These are phyloP conservation scores for Ischnus inquisitorius DNA, from an alignment of 2,888 invertebrate genomes.

Conservation along the genomic window DNA sequence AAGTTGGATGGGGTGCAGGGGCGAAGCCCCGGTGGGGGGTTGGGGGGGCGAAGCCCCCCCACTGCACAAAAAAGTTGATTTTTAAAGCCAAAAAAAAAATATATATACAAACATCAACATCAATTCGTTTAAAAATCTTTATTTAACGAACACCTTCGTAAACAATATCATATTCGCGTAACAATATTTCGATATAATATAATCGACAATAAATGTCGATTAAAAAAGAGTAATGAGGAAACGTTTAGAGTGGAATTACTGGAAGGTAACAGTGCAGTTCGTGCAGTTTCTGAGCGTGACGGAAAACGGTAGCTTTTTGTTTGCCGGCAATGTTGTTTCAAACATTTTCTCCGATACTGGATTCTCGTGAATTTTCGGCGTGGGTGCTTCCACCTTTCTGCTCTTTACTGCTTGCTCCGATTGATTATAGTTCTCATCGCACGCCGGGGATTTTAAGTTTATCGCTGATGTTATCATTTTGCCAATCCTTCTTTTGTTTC, in stretches of 20 bases:
- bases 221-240: neutral
- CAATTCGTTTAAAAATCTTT: neutral
- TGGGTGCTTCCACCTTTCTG: constrained; percentile 22
- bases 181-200: neutral
- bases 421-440: constrained; percentile 24
- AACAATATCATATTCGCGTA: neutral
- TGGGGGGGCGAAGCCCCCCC: too few relatives aligned
- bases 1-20: too few relatives aligned
- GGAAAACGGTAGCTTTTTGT: constrained; percentile 2
- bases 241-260: neutral
- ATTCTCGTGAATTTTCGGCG: neutral
- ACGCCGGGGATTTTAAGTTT: constrained; percentile 4
- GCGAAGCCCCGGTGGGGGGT: too few relatives aligned
- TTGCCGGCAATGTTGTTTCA: constrained; percentile 6
- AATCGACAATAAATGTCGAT: neutral
- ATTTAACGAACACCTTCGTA: neutral
- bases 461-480: constrained; percentile 37
- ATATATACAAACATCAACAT: too few relatives aligned
- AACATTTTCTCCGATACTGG: constrained; percentile 7
- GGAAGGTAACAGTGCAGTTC: neutral
- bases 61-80: too few relatives aligned
- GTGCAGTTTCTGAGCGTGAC: neutral
- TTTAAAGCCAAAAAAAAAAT: too few relatives aligned
- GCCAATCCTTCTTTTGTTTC: constrained; percentile 29
- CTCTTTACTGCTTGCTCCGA: constrained; percentile 9